These are phyloP conservation scores for Exaiptasia diaphana DNA, from an alignment of 64 coral and sea anemone genomes.

Conservation along the genomic window DNA sequence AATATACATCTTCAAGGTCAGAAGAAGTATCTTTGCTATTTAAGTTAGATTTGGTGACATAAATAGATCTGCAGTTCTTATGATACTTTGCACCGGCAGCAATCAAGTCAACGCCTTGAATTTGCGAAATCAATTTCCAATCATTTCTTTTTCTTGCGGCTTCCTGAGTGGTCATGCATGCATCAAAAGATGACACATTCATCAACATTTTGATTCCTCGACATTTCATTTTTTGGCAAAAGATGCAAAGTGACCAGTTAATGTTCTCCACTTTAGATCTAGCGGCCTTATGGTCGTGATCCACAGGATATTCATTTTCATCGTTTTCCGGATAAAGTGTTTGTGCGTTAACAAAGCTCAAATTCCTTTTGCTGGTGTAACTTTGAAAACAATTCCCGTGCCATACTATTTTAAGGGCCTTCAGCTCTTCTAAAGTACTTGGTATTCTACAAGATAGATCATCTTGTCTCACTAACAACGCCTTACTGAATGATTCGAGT, in stretches of 20 bases:
- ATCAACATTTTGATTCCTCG: constrained; percentile 6
- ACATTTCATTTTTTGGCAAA: constrained; percentile 39
- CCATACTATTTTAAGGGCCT: constrained; percentile 10
- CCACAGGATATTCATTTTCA: no score
- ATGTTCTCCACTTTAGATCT: neutral
- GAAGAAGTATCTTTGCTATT: neutral
- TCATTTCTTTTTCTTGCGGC: constrained; percentile 13
- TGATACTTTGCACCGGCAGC: constrained; percentile 35
- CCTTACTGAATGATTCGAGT: neutral
- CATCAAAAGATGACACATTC: constrained; percentile 36
- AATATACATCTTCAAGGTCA: neutral
- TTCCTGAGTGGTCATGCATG: constrained; percentile 14
- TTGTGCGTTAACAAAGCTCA: constrained; percentile 33
- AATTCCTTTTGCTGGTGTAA: constrained; percentile 39
- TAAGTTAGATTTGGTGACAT: constrained; percentile 49
- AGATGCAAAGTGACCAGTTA: constrained; percentile 52
- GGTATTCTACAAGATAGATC: neutral
- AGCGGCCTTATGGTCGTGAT: no score
- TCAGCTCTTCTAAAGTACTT: neutral
- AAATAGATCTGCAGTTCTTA: constrained; percentile 9
- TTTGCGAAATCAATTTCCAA: constrained; percentile 1
- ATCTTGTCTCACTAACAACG: neutral
- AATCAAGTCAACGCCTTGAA: constrained; percentile 33
- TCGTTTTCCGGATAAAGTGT: no score
- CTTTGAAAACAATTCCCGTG: constrained; percentile 55